phyloP scores from a whole-genome alignment of 2,797 vertebrate species.

The Amazona ochrocephala region DNA sequence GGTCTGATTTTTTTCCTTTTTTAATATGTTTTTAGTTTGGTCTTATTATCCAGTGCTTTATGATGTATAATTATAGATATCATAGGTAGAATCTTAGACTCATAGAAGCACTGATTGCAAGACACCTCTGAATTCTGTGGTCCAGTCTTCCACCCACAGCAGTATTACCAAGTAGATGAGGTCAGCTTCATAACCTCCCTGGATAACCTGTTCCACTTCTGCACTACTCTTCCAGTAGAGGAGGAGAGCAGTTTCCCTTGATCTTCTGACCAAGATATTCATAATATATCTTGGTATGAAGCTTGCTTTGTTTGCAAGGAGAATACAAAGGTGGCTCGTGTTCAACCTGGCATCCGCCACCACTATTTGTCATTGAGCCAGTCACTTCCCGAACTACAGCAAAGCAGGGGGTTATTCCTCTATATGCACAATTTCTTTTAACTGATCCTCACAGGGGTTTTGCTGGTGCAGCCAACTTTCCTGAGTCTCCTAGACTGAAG shows the following conservation, averaged over 20 bases:
- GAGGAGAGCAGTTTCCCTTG: neutral
- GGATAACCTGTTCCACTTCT: neutral
- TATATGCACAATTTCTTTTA: neutral
- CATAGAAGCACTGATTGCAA: neutral
- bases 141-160: neutral
- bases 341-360: neutral
- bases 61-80: neutral
- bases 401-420: neutral
- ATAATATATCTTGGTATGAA: neutral
- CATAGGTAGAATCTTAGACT: neutral
- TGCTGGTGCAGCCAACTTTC: neutral
- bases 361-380: fast-evolving
- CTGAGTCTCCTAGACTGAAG: neutral
- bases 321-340: fast-evolving
- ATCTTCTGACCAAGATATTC: neutral
- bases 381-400: neutral
- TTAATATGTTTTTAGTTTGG: neutral
- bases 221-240: neutral
- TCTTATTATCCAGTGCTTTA: neutral
- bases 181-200: neutral
- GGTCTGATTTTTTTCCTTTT: neutral
- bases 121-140: neutral
- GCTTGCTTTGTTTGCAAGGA: neutral
- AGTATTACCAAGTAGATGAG: neutral
- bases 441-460: neutral